Evolutionary conservation across 2,797 vertebrate species (phyloP).

Genomic region (Clamator glandarius): DNA sequence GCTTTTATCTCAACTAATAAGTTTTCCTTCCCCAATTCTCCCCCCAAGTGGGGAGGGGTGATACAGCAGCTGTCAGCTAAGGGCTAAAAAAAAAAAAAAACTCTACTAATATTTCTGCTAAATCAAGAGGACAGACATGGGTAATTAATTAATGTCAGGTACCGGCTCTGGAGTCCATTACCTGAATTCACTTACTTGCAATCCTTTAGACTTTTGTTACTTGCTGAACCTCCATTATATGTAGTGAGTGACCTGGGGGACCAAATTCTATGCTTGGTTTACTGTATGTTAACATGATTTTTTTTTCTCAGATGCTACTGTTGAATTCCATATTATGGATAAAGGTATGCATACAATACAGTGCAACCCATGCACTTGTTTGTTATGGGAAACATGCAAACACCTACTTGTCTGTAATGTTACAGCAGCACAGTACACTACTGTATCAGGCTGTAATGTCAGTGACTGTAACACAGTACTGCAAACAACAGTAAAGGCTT

Average conservation of each 20-base stretch:
- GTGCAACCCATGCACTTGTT: neutral
- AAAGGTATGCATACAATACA: neutral
- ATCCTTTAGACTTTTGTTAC: neutral
- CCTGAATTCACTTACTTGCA: neutral
- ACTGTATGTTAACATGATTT: neutral
- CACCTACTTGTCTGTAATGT: neutral
- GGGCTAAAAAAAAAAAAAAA: too few relatives aligned
- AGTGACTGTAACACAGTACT: neutral
- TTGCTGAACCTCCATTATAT: neutral
- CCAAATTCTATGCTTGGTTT: neutral
- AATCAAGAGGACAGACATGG: neutral
- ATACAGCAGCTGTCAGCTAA: too few relatives aligned
- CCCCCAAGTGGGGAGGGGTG: too few relatives aligned
- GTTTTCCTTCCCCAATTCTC: too few relatives aligned
- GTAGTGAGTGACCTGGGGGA: neutral
- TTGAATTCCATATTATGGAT: neutral
- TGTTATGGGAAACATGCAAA: neutral
- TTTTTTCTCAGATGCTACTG: neutral
- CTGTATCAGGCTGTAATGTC: neutral
- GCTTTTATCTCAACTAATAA: too few relatives aligned
- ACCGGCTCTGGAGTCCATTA: neutral
- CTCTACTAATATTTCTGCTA: neutral
- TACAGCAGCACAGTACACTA: neutral
- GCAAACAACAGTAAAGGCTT: neutral
- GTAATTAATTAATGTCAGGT: neutral